Conservation (phyloP, 2,113 vertebrate species). For the Alaudala cheleensis region DNA sequence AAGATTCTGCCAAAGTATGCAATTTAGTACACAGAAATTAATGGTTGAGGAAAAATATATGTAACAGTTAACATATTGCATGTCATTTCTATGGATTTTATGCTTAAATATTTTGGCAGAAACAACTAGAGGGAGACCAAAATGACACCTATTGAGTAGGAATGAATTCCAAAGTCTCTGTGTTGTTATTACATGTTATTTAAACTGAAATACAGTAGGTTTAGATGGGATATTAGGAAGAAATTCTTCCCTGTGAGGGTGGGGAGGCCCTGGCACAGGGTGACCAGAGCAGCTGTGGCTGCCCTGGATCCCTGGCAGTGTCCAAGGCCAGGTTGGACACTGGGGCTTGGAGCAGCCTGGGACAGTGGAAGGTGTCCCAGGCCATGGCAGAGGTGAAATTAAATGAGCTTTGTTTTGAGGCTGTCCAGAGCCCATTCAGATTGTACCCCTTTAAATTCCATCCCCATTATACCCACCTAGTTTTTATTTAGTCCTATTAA, state of each 20-base stretch:
- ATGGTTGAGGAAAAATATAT: constrained; percentile 12
- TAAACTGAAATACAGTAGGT: not conserved
- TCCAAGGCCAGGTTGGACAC: not conserved
- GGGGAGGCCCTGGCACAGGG: not conserved
- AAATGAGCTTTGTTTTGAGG: not conserved
- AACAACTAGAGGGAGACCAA: constrained; percentile 34
- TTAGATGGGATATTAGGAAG: not conserved
- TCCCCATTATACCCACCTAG: not conserved
- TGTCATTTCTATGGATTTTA: constrained; percentile 3
- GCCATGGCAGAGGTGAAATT: not conserved
- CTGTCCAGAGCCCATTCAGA: not conserved
- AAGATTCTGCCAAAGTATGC: constrained; percentile 7
- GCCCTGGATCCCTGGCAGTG: not conserved
- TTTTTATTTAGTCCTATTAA: not conserved
- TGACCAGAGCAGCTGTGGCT: not conserved
- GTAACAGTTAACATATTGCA: not conserved
- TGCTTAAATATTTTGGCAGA: constrained; percentile 5
- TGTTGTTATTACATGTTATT: constrained; percentile 42
- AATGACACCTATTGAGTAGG: constrained; percentile 46
- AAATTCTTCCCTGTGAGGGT: not conserved
- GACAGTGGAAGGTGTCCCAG: not conserved
- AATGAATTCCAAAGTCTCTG: constrained; percentile 32
- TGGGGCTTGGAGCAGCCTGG: fast-evolving
- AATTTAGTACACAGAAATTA: constrained; percentile 6
- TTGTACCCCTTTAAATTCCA: not conserved